phyloP scores from a whole-genome alignment of 2,888 invertebrate genomes.

The Neoascia interrupta region DNA sequence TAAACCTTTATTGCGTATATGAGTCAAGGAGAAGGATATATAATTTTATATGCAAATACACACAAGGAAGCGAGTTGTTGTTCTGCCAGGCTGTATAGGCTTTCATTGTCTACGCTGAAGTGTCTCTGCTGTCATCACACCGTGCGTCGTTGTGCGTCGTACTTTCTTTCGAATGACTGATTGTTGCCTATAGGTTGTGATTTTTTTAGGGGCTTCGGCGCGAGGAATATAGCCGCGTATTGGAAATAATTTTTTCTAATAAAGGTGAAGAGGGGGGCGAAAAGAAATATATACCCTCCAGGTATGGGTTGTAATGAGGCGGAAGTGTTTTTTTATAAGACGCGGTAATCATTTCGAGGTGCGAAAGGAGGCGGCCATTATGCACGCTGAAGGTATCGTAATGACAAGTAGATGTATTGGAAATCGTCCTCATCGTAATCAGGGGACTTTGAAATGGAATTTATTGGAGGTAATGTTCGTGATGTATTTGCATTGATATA shows the following conservation, averaged over 20 bases:
- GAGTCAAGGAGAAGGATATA: slow-evolving; percentile 34
- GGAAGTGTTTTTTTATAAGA: too few relatives aligned
- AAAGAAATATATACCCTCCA: not conserved
- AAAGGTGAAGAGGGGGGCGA: not conserved
- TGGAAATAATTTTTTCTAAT: slow-evolving; percentile 45
- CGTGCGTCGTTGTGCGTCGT: not conserved
- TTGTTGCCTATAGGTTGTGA: slow-evolving; percentile 36
- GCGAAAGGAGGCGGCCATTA: too few relatives aligned
- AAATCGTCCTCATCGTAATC: too few relatives aligned
- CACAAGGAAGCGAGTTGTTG: slow-evolving; percentile 37
- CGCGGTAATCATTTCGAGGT: too few relatives aligned
- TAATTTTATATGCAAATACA: slow-evolving; percentile 58
- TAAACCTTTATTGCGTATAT: slow-evolving; percentile 64
- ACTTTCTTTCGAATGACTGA: slow-evolving; percentile 29
- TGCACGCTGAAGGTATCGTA: too few relatives aligned
- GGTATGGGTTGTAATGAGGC: too few relatives aligned
- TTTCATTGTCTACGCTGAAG: slow-evolving; percentile 9
- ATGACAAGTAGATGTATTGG: too few relatives aligned
- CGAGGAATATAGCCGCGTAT: slow-evolving; percentile 22
- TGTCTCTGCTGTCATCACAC: slow-evolving; percentile 9
- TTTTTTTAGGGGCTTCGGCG: slow-evolving; percentile 23
- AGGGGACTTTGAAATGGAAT: too few relatives aligned
- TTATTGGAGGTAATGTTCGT: too few relatives aligned
- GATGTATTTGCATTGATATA: too few relatives aligned
- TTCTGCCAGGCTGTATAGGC: slow-evolving; percentile 53